Evolutionary conservation across 2,888 invertebrate species (phyloP).

Genomic region (Hirtodrosophila trivittata): DNA sequence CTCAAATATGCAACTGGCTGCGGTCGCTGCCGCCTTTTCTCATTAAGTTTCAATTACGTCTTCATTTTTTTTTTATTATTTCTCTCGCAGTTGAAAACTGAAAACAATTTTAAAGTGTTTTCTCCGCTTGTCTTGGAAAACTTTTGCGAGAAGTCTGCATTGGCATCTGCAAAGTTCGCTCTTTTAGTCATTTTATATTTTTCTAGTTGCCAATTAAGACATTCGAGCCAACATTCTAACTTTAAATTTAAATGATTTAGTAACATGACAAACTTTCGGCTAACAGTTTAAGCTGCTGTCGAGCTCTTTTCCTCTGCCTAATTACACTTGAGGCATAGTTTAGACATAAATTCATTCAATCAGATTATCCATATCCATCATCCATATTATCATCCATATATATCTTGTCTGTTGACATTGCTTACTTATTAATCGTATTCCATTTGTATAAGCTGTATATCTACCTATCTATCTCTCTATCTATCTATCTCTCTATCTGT

Average conservation of each 20-base stretch:
- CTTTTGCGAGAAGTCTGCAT: slow-evolving; percentile 22
- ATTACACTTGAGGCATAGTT: slow-evolving; percentile 3
- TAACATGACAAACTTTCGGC: slow-evolving; percentile 19
- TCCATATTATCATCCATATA: too few relatives aligned
- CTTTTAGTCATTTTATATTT: too few relatives aligned
- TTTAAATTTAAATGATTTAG: slow-evolving; percentile 45
- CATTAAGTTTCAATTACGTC: slow-evolving; percentile 76
- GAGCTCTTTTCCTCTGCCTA: slow-evolving; percentile 3
- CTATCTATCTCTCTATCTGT: too few relatives aligned
- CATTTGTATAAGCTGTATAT: too few relatives aligned
- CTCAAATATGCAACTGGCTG: slow-evolving; percentile 55
- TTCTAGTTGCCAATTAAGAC: slow-evolving; percentile 54
- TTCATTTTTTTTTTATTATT: slow-evolving; percentile 15
- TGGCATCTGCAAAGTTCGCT: slow-evolving; percentile 35
- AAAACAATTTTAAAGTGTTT: slow-evolving; percentile 40
- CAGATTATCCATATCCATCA: too few relatives aligned
- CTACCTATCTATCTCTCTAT: too few relatives aligned
- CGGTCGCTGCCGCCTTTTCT: slow-evolving; percentile 48
- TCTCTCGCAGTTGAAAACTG: slow-evolving; percentile 27
- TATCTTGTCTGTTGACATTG: too few relatives aligned
- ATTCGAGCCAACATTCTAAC: slow-evolving; percentile 46
- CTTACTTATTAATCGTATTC: too few relatives aligned
- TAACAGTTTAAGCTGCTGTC: background rate
- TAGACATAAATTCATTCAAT: too few relatives aligned
- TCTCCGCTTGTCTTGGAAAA: slow-evolving; percentile 24